These are phyloP conservation scores for Macrosiphum euphorbiae DNA, from an alignment of 2,888 invertebrate species.

Conservation along the genomic window DNA sequence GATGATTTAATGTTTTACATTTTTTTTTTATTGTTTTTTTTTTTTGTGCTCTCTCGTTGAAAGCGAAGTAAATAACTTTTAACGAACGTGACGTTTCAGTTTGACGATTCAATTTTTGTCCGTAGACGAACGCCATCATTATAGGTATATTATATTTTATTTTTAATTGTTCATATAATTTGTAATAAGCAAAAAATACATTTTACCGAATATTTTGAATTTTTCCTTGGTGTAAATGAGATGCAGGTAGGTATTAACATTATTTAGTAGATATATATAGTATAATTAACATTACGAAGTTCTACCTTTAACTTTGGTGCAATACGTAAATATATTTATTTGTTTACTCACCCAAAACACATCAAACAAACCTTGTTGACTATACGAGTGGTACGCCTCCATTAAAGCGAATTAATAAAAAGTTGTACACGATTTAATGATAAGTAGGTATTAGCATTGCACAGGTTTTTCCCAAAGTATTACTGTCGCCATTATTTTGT, in stretches of 20 bases:
- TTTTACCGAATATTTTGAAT: neutral
- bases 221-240: neutral
- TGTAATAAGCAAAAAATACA: neutral
- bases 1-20: constrained; percentile 48
- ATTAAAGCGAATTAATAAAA: neutral
- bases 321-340: neutral
- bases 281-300: neutral
- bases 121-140: neutral
- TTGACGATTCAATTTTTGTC: neutral
- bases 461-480: neutral
- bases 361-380: neutral
- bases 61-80: constrained; percentile 24
- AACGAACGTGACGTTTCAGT: constrained; percentile 14
- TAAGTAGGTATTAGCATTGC: neutral
- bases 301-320: neutral
- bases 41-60: neutral
- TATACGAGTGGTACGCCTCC: neutral
- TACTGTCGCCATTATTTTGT: neutral
- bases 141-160: neutral
- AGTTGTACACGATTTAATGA: neutral
- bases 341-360: neutral
- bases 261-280: neutral
- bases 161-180: neutral
- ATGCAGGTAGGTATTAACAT: neutral
- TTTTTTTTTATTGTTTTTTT: neutral